Conservation (phyloP, 2,888 invertebrate species). For the Ophioninae sp. region DNA sequence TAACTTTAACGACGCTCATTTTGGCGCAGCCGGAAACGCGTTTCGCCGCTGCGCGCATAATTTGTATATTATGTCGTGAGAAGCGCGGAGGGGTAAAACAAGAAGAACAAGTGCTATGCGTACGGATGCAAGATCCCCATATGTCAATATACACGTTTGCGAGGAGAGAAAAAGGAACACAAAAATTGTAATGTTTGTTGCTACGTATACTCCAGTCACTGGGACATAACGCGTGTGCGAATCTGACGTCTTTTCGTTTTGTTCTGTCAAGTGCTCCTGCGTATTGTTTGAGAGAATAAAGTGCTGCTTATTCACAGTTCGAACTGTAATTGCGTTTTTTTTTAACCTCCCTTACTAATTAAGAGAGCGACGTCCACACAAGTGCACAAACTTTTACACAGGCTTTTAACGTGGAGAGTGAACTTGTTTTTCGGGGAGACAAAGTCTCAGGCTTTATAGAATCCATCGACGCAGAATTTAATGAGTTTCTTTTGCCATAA, state of each 20-base stretch:
- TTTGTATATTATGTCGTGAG: conserved; percentile 14
- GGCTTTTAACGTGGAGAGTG: not conserved
- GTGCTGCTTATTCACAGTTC: conserved; percentile 76
- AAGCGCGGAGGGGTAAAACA: not conserved
- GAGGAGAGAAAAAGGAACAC: conserved; percentile 19
- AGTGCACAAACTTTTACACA: not conserved
- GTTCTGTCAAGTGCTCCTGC: conserved; percentile 68
- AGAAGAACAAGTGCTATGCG: not conserved
- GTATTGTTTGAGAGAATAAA: conserved; percentile 74
- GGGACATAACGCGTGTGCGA: conserved; percentile 65
- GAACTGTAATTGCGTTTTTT: conserved; percentile 38
- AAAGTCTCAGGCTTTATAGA: not conserved
- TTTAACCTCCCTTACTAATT: not conserved
- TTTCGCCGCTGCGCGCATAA: conserved; percentile 7
- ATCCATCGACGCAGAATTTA: not conserved
- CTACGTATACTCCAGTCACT: conserved; percentile 64
- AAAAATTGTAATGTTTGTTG: conserved; percentile 66
- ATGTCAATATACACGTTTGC: conserved; percentile 56
- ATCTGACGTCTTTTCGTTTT: conserved; percentile 66
- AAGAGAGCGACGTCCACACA: not conserved
- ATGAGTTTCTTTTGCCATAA: not conserved
- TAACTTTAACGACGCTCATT: conserved; percentile 18
- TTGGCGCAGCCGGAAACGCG: not conserved
- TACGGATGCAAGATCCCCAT: conserved; percentile 43
- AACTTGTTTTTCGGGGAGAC: not conserved